Base-by-base conservation (phyloP, 2,113 vertebrate species). In the Prionailurus bengalensis region DNA sequence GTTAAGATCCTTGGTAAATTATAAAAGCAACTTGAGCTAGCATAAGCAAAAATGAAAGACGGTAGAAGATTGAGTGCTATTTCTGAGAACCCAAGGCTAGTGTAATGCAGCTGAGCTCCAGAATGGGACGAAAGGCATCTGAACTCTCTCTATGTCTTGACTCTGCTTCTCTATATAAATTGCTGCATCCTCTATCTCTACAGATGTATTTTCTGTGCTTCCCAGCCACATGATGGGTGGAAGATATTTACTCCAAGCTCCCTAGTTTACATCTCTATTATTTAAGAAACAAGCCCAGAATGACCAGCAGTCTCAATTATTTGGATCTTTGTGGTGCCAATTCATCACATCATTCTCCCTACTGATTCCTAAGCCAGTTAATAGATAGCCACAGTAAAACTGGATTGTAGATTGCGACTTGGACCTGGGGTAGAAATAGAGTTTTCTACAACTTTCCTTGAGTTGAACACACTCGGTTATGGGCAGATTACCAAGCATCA, bases 21-120 rank as follows among this genome's bases (percentile, higher is more conserved):
- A 63, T 53, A 85, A 94, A 58, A 94, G 61, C 19, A 89, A 80
- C 55, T 85, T 85, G 78, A 94, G 14, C 87, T 51, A 80, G 42
- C 68, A 15, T 58, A 65, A 61, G 33, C 45, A 71, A 45, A 74
- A 94, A 58, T 25, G 19, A 55, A 87, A 86, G 36, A 51, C 42
- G 8, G 10, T 27, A 11, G 39, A 36, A 73, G 81, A 58, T 11
- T 21, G 53, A 88, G 23, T 55, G 36, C 14, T 78, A 31, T 42
- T 66, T 93, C 73, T 16, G 5, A 81, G 85, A 92, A 81, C 5
- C 45, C 19, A 31, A 33, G 39, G 66, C 55, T 61, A 23, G 7
- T 3, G 5, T 25, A 58, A 48, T 51, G n/a, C 53, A 25, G 9
- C 19, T 45, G 70, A 66, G 15, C 16, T 55, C n/a, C 29, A 25